phyloP scores from a whole-genome alignment of 92 coral and sea anemone genomes.

The Epizoanthus illoricatus region DNA sequence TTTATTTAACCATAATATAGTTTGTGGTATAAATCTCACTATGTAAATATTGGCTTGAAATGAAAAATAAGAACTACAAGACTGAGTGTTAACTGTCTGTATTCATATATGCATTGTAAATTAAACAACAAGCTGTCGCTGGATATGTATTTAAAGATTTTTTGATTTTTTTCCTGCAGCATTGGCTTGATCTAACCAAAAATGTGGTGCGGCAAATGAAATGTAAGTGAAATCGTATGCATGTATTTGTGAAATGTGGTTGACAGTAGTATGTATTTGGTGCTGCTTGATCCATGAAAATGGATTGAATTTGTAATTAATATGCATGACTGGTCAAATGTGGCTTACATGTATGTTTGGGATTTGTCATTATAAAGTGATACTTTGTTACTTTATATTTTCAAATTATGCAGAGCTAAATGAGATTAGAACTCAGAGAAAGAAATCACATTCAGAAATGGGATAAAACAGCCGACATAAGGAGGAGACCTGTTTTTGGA shows the following conservation, averaged over 20 bases:
- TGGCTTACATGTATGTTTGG: background rate
- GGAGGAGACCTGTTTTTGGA: too few relatives aligned
- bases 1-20: too few relatives aligned
- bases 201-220: slow-evolving; percentile 94
- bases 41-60: too few relatives aligned
- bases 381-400: too few relatives aligned
- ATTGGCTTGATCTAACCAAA: slow-evolving; percentile 94
- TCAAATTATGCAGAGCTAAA: too few relatives aligned
- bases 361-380: background rate
- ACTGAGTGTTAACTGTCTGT: background rate
- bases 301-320: too few relatives aligned
- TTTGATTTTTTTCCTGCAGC: slow-evolving; percentile 59
- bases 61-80: too few relatives aligned
- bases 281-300: background rate
- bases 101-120: background rate
- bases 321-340: background rate
- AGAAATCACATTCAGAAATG: too few relatives aligned
- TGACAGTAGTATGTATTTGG: background rate
- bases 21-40: too few relatives aligned
- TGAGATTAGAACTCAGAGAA: too few relatives aligned
- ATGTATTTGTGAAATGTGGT: background rate
- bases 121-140: background rate
- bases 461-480: too few relatives aligned
- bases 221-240: slow-evolving; percentile 62
- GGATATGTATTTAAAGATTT: background rate